Base-by-base conservation (phyloP, 2,888 invertebrate genomes). In the Cepaea hortensis region DNA sequence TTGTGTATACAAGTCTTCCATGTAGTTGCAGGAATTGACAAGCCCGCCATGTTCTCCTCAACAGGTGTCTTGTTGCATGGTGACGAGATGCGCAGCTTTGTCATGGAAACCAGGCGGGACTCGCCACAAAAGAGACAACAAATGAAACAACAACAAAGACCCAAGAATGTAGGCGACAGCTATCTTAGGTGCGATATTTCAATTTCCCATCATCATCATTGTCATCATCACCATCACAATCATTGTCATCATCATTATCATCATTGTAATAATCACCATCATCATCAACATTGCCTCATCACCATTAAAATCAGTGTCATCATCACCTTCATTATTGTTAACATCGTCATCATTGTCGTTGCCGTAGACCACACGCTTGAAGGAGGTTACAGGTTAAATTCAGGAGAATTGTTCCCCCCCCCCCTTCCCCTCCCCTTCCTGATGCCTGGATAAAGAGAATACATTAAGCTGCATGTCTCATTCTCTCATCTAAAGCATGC, bases 31-130 rank as follows among this genome's bases (percentile, higher is more conserved):
- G 62, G 7, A 62, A 62, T 11, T 62, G 7, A 62, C 15, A 15
- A 11, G 62, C 15, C 9, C 7, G 15, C 62, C 62, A 62, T 62
- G 7, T 84, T 48, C 75, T 82, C 77, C n/a, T 61, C 85, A 85
- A 15, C 81, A 92, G 92, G 92, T 9, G 90, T 89, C 11, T 88
- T 92, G 23, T 86, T 91, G 6, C 73, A 81, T 20, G 91, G 91
- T 20, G 91, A 91, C 62, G 91, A 92, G 35, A 89, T 87, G 13
- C 88, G 89, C 20, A 65, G 18, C 23, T 76, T 84, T 48, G 65
- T 84, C 3, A 65, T 75, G n/a, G 84, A 76, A 6, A n/a, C 84
- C 48, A 61, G 76, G 20, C 76, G n/a, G 18, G 84, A 84, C 15
- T 23, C 9, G 11, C 73, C 73, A 13, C 70, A 61, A 9, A 84